These are phyloP conservation scores for Holothuria scabra DNA, from an alignment of 53 echinoderm and acorn worm species.

Conservation along the genomic window DNA sequence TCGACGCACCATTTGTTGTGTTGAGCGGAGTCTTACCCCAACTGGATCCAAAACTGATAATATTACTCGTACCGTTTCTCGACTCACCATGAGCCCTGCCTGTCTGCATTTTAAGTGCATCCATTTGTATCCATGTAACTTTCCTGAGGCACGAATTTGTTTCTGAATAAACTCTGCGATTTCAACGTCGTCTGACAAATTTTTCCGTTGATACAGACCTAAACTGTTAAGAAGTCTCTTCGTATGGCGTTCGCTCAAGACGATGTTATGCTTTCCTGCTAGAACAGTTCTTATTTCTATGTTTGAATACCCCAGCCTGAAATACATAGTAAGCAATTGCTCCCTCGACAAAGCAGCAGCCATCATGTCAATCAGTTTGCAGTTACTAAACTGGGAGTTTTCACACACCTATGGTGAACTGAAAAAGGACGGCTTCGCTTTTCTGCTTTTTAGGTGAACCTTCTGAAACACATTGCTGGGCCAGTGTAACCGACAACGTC, in stretches of 20 bases:
- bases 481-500: not conserved
- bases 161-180: not conserved
- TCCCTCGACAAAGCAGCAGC: not conserved
- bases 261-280: conserved; percentile 6
- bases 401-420: not conserved
- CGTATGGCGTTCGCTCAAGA: conserved; percentile 19
- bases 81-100: not conserved
- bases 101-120: not conserved
- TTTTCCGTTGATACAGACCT: conserved; percentile 22
- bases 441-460: not conserved
- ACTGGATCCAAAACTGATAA: conserved; percentile 8
- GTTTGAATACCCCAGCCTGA: conserved; percentile 31
- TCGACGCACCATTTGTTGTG: not conserved
- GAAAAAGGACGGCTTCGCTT: not conserved
- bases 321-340: conserved; percentile 24
- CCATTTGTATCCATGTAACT: conserved; percentile 3
- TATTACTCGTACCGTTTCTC: not conserved
- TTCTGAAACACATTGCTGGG: not conserved
- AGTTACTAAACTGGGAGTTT: not conserved
- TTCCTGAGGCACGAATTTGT: not conserved
- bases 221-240: conserved; percentile 16
- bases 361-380: not conserved
- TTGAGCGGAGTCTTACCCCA: not conserved
- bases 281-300: conserved; percentile 36
- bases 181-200: not conserved